Conservation (phyloP, 35 echinoderm and acorn worm species). For the Ophiothrix spiculata region DNA sequence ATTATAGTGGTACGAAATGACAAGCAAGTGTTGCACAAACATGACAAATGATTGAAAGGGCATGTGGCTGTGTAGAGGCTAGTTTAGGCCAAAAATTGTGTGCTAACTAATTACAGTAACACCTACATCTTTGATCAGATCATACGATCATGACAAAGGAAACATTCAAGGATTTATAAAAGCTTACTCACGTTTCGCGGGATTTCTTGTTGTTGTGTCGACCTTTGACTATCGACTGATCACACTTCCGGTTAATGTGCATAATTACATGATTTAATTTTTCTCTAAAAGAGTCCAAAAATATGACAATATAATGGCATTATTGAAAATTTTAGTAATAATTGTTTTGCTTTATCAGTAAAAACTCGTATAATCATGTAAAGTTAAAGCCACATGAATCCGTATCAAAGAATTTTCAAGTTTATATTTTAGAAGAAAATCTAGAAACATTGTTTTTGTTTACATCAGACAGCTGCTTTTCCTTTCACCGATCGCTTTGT, state of each 20-base stretch:
- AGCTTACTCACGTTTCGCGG: neutral
- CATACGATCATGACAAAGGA: too few species aligned
- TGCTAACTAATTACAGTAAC: too few species aligned
- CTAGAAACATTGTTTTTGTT: conserved; percentile 28
- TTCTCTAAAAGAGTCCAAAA: neutral
- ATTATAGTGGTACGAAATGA: too few species aligned
- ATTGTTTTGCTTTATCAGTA: neutral
- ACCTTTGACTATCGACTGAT: neutral
- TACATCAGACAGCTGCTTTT: conserved; percentile 43
- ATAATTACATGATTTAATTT: neutral
- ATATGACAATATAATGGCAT: neutral
- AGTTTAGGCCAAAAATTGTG: too few species aligned
- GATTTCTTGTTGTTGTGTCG: neutral
- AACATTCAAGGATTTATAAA: neutral
- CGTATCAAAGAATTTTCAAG: too few species aligned
- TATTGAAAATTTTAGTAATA: neutral
- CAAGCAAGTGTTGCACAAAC: too few species aligned
- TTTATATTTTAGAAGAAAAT: neutral
- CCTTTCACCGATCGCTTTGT: neutral
- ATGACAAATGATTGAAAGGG: too few species aligned
- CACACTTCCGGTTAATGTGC: neutral
- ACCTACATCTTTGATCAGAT: too few species aligned
- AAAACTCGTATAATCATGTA: neutral
- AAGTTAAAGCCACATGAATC: too few species aligned
- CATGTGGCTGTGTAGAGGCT: too few species aligned